These are phyloP conservation scores for Tragulus kanchil DNA, from an alignment of 2,113 vertebrate species.

Conservation along the genomic window DNA sequence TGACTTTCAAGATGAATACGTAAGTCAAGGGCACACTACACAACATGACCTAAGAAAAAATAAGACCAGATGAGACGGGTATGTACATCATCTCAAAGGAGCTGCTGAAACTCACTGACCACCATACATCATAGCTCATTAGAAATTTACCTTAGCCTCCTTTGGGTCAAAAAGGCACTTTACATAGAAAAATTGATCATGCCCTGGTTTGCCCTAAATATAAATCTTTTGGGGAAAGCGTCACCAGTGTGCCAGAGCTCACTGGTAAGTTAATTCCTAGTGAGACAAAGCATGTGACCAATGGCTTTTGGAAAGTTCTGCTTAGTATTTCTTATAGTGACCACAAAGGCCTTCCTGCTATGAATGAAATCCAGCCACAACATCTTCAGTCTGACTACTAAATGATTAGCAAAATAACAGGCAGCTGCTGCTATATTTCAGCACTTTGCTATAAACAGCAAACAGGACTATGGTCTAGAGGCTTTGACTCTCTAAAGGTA, in stretches of 20 bases:
- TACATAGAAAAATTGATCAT: conserved; percentile 60
- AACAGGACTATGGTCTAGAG: background rate
- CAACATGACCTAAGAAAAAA: background rate
- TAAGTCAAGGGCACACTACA: background rate
- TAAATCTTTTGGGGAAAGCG: conserved; percentile 71
- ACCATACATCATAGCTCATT: conserved; percentile 3
- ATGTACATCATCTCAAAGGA: background rate
- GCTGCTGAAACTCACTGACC: background rate
- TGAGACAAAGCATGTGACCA: conserved; percentile 46
- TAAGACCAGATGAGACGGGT: background rate
- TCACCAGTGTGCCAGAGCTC: conserved; percentile 57
- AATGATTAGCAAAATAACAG: conserved; percentile 23
- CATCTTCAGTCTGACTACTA: conserved; percentile 56
- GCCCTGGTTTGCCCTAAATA: conserved; percentile 41
- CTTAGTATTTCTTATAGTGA: conserved; percentile 55
- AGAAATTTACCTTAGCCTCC: conserved; percentile 59
- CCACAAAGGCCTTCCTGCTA: conserved; percentile 51
- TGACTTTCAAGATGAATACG: background rate
- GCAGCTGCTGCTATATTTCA: conserved; percentile 16
- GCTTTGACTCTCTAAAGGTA: background rate
- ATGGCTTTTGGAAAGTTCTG: conserved; percentile 44
- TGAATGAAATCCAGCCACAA: conserved; percentile 55
- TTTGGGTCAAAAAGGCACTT: conserved; percentile 63
- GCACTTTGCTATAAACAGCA: conserved; percentile 10
- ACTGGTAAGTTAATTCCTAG: conserved; percentile 73